Evolutionary conservation across 2,797 vertebrate species (phyloP).

Genomic region (Cheirogaleus major): DNA sequence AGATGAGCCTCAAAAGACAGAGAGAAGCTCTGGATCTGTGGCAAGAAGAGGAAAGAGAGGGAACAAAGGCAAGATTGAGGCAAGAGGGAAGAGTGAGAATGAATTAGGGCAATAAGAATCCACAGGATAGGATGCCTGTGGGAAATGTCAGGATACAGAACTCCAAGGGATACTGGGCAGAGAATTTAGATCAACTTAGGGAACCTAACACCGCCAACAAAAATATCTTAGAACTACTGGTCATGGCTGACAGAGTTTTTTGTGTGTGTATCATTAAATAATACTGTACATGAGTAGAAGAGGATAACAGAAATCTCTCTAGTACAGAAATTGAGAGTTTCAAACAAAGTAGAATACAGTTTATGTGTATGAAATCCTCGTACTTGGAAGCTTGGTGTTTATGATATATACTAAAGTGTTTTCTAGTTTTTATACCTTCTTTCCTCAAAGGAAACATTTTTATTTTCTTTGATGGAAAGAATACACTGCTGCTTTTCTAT

Average conservation of each 20-base stretch:
- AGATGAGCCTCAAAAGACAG: neutral
- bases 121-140: neutral
- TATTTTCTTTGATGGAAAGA: constrained; percentile 25
- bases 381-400: neutral
- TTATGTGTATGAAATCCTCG: neutral
- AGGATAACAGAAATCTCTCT: neutral
- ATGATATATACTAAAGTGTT: neutral
- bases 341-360: neutral
- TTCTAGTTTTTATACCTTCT: neutral
- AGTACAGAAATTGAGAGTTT: neutral
- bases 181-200: neutral
- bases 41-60: neutral
- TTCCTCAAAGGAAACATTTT: constrained; percentile 9
- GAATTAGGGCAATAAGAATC: neutral
- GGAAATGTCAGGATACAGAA: neutral
- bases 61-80: neutral
- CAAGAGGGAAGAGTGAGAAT: neutral
- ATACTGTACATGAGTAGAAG: neutral
- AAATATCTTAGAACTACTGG: neutral
- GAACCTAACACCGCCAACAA: neutral
- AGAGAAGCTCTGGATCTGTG: neutral
- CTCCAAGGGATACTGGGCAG: neutral
- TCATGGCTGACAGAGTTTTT: neutral
- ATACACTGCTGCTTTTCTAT: neutral
- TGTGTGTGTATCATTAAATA: neutral